Conservation (phyloP, 2,797 vertebrate species). For the Cygnus olor region DNA sequence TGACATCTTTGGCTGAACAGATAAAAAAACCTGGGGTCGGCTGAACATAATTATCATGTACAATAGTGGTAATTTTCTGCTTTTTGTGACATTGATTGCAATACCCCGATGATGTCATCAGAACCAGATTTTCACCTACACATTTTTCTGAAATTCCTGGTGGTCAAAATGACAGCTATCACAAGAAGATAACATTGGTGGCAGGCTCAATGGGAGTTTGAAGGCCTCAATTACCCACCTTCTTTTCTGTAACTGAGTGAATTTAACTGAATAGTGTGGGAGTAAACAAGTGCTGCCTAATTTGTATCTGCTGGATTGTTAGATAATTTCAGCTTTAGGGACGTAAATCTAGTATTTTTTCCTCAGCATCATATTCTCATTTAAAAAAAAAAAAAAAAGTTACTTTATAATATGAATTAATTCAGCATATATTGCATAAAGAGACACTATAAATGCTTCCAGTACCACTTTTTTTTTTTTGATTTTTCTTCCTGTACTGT, state of each 20-base stretch:
- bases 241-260: conserved; percentile 62
- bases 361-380: background rate
- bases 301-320: conserved; percentile 48
- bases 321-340: conserved; percentile 30
- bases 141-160: conserved; percentile 19
- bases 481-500: background rate
- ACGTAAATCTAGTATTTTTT: background rate
- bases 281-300: conserved; percentile 51
- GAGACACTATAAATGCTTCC: background rate
- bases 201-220: conserved; percentile 22
- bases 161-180: conserved; percentile 15
- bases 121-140: conserved; percentile 22
- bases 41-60: background rate
- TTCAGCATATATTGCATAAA: conserved; percentile 31
- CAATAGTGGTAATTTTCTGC: background rate
- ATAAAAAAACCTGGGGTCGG: background rate
- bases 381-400: background rate
- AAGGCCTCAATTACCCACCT: conserved; percentile 62
- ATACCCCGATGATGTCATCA: background rate
- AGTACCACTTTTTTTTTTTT: background rate
- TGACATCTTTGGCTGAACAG: background rate
- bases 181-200: conserved; percentile 12
- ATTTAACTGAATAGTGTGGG: conserved; percentile 34
- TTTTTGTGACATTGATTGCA: background rate
- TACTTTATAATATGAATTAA: conserved; percentile 34